Conservation (phyloP, 2,113 vertebrate genomes). For the Emydura subglobosa region DNA sequence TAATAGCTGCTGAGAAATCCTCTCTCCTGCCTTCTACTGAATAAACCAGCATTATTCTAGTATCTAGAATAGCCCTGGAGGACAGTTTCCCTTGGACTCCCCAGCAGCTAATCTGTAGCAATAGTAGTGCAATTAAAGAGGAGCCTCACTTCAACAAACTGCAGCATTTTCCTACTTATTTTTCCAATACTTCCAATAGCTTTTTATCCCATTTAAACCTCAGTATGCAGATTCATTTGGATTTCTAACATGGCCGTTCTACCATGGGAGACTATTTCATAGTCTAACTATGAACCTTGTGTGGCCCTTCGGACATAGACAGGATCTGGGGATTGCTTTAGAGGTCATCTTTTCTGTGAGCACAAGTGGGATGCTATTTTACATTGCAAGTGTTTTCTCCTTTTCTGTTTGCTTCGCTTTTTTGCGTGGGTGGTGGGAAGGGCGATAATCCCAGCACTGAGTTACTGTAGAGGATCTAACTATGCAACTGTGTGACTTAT, state of each 20-base stretch:
- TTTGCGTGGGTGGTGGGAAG: background rate
- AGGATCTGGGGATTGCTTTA: fast-evolving
- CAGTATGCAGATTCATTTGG: background rate
- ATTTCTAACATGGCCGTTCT: background rate
- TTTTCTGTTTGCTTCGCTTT: background rate
- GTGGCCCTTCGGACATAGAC: background rate
- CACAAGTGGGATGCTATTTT: background rate
- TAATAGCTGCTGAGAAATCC: background rate
- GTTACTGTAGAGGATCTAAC: background rate
- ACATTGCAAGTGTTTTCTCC: background rate
- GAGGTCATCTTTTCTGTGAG: background rate
- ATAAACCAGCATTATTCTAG: background rate
- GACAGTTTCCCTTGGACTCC: background rate
- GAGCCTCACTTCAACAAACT: background rate
- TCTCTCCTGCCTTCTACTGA: background rate
- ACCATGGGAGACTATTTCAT: background rate
- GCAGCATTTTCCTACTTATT: background rate
- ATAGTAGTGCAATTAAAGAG: background rate
- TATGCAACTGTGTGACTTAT: background rate
- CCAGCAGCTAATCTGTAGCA: background rate
- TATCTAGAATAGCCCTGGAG: background rate
- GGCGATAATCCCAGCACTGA: background rate
- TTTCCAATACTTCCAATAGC: background rate
- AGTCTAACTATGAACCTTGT: background rate
- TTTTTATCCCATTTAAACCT: background rate